These are phyloP conservation scores for Podilymbus podiceps DNA, from an alignment of 2,113 vertebrate genomes.

Conservation along the genomic window DNA sequence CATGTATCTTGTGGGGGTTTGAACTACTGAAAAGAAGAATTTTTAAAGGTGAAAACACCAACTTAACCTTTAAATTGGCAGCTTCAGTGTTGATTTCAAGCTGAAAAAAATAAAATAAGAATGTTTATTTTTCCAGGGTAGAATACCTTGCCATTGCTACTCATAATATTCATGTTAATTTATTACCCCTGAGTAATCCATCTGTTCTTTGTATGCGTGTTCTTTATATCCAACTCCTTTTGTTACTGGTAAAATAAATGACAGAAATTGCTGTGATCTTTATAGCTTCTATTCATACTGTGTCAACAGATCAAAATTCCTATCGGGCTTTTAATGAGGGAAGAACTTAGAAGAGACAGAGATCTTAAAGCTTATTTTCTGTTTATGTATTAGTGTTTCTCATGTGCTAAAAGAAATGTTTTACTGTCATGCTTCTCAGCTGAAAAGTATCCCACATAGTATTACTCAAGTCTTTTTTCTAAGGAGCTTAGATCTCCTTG, in stretches of 20 bases:
- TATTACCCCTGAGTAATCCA: background rate
- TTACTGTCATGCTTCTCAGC: background rate
- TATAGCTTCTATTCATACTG: background rate
- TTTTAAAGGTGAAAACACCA: background rate
- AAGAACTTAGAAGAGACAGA: background rate
- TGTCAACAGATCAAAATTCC: conserved; percentile 11
- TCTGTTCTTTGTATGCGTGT: background rate
- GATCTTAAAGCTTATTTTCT: background rate
- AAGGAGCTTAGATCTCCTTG: background rate
- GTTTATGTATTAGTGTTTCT: background rate
- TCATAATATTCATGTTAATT: background rate
- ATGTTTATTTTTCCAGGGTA: background rate
- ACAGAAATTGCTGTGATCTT: background rate
- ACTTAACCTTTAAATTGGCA: background rate
- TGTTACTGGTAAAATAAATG: background rate
- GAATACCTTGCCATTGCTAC: background rate
- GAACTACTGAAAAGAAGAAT: background rate
- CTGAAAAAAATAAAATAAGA: background rate
- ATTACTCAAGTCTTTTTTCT: background rate
- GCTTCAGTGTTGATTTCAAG: background rate
- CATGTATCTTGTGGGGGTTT: background rate
- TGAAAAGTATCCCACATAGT: background rate
- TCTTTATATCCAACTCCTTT: background rate
- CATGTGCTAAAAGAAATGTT: background rate
- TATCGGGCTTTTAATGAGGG: background rate